Percentiles rank a stretch among this genome's conserved stretches.
phyloP scores from a whole-genome alignment of 1,140 invertebrate species.

The Caenorhabditis inopinata region DNA sequence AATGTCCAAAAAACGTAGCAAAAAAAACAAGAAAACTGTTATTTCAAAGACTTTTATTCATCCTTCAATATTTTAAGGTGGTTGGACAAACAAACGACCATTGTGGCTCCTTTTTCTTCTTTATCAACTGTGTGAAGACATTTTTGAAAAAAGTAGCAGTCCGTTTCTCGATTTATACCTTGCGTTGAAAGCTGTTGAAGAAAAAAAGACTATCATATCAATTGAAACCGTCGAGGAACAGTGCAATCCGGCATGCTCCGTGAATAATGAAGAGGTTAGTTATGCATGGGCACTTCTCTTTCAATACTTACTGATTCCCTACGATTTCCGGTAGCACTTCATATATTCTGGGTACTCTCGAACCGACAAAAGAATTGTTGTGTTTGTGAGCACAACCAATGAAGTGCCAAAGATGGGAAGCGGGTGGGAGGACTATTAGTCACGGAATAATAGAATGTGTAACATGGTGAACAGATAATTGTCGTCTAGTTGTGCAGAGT shows the following conservation, averaged over 20 bases:
- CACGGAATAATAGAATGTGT: conserved; percentile 32
- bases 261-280: conserved; percentile 27
- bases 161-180: conserved; percentile 35
- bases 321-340: background rate
- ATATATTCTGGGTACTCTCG: background rate
- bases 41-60: too few species aligned
- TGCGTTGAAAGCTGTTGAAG: conserved; percentile 2
- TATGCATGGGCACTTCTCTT: background rate
- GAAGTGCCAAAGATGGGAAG: background rate
- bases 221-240: conserved; percentile 42
- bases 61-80: background rate
- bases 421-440: background rate
- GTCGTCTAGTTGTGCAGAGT: background rate
- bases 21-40: too few species aligned
- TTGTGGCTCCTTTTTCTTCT: conserved; percentile 35
- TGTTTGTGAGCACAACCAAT: conserved; percentile 2
- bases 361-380: background rate
- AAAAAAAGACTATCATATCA: conserved; percentile 3
- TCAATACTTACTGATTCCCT: background rate
- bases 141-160: background rate
- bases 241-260: conserved; percentile 25
- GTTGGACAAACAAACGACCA: conserved; percentile 36
- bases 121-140: conserved; percentile 42
- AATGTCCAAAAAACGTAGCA: too few species aligned
- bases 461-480: conserved; percentile 18